These are phyloP conservation scores for Sycophaga agraensis DNA, from an alignment of 1,140 invertebrate genomes.

Conservation along the genomic window DNA sequence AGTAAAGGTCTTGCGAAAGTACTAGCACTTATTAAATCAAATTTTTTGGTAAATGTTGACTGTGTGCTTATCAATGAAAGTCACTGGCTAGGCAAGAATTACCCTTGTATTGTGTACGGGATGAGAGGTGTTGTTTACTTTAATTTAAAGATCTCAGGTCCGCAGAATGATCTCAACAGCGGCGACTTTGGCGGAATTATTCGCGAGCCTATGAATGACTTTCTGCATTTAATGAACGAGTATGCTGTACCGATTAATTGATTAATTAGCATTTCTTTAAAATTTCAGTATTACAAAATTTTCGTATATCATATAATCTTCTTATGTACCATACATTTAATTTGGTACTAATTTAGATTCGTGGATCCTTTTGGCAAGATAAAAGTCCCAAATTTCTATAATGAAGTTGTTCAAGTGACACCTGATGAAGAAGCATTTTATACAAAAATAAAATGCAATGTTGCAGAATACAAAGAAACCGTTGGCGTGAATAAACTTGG, in stretches of 20 bases:
- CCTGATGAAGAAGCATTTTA: conserved; percentile 61
- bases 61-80: conserved; percentile 68
- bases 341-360: too few relatives aligned
- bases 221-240: conserved; percentile 54
- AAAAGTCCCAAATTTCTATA: conserved; percentile 54
- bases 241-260: too few relatives aligned
- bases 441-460: conserved; percentile 62
- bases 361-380: conserved; percentile 55
- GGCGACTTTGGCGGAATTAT: conserved; percentile 65
- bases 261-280: too few relatives aligned
- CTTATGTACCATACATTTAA: too few relatives aligned
- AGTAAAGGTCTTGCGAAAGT: conserved; percentile 50
- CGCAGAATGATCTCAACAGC: conserved; percentile 64
- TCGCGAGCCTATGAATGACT: conserved; percentile 59
- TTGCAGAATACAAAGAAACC: conserved; percentile 58
- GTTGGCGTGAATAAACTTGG: conserved; percentile 51
- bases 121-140: conserved; percentile 67
- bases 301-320: too few relatives aligned
- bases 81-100: conserved; percentile 69
- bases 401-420: conserved; percentile 57
- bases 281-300: too few relatives aligned
- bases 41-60: conserved; percentile 61
- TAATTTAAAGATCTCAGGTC: conserved; percentile 61
- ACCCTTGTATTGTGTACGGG: conserved; percentile 69
- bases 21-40: conserved; percentile 60